Conservation (phyloP, 1,140 invertebrate species). For the Chelonus insularis region DNA sequence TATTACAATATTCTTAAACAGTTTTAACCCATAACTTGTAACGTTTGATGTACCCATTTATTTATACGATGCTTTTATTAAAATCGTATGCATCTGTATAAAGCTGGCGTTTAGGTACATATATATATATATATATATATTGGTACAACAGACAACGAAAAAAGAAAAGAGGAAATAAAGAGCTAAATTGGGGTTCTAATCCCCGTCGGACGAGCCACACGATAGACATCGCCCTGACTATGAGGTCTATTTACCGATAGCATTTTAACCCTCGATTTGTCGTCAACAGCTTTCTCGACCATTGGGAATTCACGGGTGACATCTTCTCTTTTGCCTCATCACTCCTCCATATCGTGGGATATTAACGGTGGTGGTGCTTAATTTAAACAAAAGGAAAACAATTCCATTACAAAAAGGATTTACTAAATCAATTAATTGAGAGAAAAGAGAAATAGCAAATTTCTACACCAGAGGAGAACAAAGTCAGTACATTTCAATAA, state of each 20-base stretch:
- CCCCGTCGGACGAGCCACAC: conserved; percentile 35
- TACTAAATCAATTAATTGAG: not conserved
- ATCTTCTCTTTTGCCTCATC: conserved; percentile 10
- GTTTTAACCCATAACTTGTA: too few species aligned
- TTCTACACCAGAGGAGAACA: conserved; percentile 26
- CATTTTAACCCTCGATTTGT: conserved; percentile 63
- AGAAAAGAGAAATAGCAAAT: not conserved
- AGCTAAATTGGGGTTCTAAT: conserved; percentile 60
- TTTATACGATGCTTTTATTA: too few species aligned
- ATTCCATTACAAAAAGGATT: not conserved
- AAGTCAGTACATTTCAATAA: conserved; percentile 48
- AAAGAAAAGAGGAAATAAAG: conserved; percentile 22
- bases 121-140: not conserved
- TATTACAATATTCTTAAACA: too few species aligned
- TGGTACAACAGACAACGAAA: not conserved
- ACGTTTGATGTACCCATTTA: too few species aligned
- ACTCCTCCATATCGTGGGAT: not conserved
- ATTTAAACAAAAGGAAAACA: not conserved
- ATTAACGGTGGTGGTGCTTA: not conserved
- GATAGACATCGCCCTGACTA: conserved; percentile 46
- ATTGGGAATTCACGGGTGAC: conserved; percentile 48
- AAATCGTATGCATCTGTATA: too few species aligned
- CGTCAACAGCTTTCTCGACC: conserved; percentile 56
- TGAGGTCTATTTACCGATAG: conserved; percentile 57
- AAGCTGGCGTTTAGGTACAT: not conserved